These are phyloP conservation scores for Terebella lapidaria DNA, from an alignment of 2,888 invertebrate species.

Conservation along the genomic window DNA sequence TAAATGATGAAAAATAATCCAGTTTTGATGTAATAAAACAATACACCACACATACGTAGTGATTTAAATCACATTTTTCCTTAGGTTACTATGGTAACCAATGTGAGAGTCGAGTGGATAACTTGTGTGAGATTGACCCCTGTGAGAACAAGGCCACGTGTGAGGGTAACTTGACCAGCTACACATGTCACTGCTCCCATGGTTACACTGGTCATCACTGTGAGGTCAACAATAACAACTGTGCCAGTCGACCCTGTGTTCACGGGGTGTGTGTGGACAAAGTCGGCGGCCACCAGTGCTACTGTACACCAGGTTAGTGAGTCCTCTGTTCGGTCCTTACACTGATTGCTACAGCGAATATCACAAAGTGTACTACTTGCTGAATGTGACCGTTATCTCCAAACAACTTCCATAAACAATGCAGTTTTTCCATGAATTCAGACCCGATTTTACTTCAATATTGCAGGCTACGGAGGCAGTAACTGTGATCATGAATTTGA, in stretches of 20 bases:
- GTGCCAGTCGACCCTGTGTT: constrained; percentile 40
- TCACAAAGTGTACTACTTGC: too few relatives aligned
- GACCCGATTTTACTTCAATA: too few relatives aligned
- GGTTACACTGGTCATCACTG: constrained; percentile 36
- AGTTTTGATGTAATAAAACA: too few relatives aligned
- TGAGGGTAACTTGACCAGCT: constrained; percentile 31
- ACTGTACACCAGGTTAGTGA: constrained; percentile 43
- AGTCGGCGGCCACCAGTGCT: constrained; percentile 38
- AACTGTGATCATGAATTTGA: too few relatives aligned
- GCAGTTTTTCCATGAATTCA: too few relatives aligned
- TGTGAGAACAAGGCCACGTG: constrained; percentile 4
- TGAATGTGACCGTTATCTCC: too few relatives aligned
- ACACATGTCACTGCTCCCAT: constrained; percentile 32
- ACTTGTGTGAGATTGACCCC: constrained; percentile 2
- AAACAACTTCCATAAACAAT: too few relatives aligned
- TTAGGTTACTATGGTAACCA: constrained; percentile 31
- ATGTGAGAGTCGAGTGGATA: constrained; percentile 32
- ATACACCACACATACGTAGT: too few relatives aligned
- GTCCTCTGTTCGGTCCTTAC: not conserved
- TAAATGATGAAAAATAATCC: too few relatives aligned
- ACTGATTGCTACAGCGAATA: too few relatives aligned
- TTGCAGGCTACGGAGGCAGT: too few relatives aligned
- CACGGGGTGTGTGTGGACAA: constrained; percentile 45
- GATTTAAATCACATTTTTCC: too few relatives aligned
- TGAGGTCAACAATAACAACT: constrained; percentile 44